Conservation (phyloP, 2,888 invertebrate genomes). For the Noctua fimbriata region DNA sequence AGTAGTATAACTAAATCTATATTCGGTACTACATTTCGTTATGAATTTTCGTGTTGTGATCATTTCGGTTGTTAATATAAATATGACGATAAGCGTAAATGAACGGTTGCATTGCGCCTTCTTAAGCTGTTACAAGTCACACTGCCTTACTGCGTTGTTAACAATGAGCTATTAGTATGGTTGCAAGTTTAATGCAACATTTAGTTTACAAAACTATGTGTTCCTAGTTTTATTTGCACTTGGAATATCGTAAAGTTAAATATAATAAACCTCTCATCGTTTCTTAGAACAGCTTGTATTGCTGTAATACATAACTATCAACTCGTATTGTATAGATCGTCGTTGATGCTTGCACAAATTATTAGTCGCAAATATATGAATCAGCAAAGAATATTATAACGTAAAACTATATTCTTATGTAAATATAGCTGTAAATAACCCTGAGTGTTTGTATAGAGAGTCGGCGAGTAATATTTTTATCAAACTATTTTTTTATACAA, state of each 20-base stretch:
- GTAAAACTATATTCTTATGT: conserved; percentile 72
- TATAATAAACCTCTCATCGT: conserved; percentile 42
- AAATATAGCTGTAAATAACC: conserved; percentile 84
- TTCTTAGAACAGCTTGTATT: conserved; percentile 57
- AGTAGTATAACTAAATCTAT: conserved; percentile 32
- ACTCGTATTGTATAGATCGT: conserved; percentile 35
- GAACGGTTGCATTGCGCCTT: conserved; percentile 27
- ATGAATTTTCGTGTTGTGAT: conserved; percentile 47
- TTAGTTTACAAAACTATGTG: conserved; percentile 30
- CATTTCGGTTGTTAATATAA: conserved; percentile 41
- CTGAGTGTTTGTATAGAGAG: conserved; percentile 85
- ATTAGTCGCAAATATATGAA: conserved; percentile 54
- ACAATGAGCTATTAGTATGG: conserved; percentile 52
- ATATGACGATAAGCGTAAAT: conserved; percentile 26
- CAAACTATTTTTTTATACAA: conserved; percentile 86
- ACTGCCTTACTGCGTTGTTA: conserved; percentile 65
- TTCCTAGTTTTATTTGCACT: conserved; percentile 42
- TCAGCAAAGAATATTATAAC: conserved; percentile 43
- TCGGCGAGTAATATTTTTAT: conserved; percentile 84
- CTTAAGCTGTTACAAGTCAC: conserved; percentile 37
- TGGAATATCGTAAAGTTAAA: conserved; percentile 31
- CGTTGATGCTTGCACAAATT: conserved; percentile 72
- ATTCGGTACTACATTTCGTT: conserved; percentile 35
- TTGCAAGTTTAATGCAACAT: conserved; percentile 31
- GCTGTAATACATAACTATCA: conserved; percentile 49